These are phyloP conservation scores for Montifringilla adamsi DNA, from an alignment of 2,113 vertebrate species.

Conservation along the genomic window DNA sequence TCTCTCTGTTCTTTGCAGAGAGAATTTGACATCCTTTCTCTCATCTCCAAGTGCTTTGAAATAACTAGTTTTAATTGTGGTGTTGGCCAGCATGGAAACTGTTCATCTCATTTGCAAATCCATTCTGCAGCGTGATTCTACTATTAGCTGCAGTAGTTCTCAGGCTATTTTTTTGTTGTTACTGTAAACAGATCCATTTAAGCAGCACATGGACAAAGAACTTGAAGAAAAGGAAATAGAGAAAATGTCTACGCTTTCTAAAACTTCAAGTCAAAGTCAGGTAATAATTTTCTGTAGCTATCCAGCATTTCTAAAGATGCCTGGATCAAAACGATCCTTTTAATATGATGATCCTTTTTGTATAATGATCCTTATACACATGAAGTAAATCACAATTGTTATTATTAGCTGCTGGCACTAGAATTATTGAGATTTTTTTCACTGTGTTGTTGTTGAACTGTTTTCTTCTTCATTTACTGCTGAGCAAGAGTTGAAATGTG, in stretches of 20 bases:
- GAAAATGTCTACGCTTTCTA: constrained; percentile 69
- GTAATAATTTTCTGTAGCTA: constrained; percentile 62
- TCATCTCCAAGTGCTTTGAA: constrained; percentile 23
- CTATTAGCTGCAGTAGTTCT: neutral
- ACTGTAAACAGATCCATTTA: constrained; percentile 80
- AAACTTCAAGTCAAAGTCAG: constrained; percentile 76
- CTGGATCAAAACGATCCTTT: neutral
- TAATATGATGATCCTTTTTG: neutral
- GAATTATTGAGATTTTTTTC: neutral
- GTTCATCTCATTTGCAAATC: constrained; percentile 6
- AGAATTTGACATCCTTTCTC: constrained; percentile 26
- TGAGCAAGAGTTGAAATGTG: neutral
- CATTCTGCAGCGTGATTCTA: neutral
- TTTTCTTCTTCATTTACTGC: neutral
- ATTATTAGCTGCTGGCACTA: neutral
- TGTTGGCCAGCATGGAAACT: neutral
- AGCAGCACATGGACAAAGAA: constrained; percentile 81
- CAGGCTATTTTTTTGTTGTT: neutral
- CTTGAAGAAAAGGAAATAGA: constrained; percentile 85
- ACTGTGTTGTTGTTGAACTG: neutral
- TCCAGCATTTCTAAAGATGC: neutral
- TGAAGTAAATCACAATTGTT: neutral
- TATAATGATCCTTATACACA: neutral
- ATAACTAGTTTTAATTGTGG: constrained; percentile 13
- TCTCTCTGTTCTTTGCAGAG: constrained; percentile 1